A percentile compares a stretch with the other conserved stretches of the same genome.
Evolutionary conservation across 2,888 invertebrate species (phyloP).

Genomic region (Chrysomela aeneicollis): DNA sequence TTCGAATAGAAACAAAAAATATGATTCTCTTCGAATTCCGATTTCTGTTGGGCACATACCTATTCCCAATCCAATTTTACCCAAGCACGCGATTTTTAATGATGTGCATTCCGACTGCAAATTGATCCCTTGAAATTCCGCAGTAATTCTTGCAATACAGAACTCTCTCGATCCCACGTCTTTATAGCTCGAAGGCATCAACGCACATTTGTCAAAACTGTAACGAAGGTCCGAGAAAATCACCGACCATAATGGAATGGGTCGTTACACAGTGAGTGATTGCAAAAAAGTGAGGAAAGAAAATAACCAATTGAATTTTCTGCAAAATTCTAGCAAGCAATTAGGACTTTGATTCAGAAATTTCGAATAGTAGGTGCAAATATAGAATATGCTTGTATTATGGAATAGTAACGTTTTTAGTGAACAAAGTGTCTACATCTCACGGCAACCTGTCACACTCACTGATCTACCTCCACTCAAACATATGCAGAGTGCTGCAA

Average conservation of each 20-base stretch:
- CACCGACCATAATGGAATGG: background rate
- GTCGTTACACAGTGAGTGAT: too few relatives aligned
- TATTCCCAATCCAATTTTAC: background rate
- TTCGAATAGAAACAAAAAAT: background rate
- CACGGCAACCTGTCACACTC: too few relatives aligned
- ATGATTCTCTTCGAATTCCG: slow-evolving; percentile 13
- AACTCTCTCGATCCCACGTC: slow-evolving; percentile 2
- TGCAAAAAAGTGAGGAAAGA: too few relatives aligned
- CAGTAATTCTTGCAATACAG: slow-evolving; percentile 7
- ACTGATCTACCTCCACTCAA: too few relatives aligned
- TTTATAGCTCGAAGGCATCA: slow-evolving; percentile 2
- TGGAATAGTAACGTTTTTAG: too few relatives aligned
- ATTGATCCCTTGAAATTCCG: slow-evolving; percentile 12
- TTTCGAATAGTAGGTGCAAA: too few relatives aligned
- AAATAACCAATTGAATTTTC: too few relatives aligned
- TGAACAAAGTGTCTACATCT: too few relatives aligned
- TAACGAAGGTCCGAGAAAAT: background rate
- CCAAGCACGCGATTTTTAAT: slow-evolving; percentile 22
- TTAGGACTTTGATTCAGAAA: too few relatives aligned
- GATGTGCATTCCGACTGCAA: slow-evolving; percentile 12
- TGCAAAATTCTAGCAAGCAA: too few relatives aligned
- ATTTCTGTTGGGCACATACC: background rate
- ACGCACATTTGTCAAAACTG: slow-evolving; percentile 1
- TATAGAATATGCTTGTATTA: too few relatives aligned
- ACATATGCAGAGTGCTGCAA: too few relatives aligned